phyloP scores from a whole-genome alignment of 2,113 vertebrate genomes.

The Petroica traversi region DNA sequence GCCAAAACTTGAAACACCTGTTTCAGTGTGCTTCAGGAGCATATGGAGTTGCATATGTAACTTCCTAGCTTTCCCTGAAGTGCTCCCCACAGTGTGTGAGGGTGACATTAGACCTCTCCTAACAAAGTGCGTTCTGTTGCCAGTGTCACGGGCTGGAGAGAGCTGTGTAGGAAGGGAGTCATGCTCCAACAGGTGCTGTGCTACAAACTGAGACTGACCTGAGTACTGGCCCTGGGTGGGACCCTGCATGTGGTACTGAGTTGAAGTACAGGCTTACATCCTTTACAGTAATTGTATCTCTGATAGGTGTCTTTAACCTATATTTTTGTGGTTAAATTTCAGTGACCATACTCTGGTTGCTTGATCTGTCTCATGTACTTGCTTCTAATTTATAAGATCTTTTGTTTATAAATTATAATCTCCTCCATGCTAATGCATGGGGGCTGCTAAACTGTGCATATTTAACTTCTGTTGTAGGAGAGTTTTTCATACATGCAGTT shows the following conservation, averaged over 20 bases:
- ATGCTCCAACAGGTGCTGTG: neutral
- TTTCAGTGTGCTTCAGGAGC: neutral
- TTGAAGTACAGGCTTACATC: neutral
- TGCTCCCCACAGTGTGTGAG: neutral
- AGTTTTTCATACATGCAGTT: neutral
- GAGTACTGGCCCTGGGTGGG: neutral
- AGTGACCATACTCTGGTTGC: neutral
- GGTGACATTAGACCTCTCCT: neutral
- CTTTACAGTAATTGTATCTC: neutral
- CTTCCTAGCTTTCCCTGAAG: neutral
- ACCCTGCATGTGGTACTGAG: neutral
- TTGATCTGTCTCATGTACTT: neutral
- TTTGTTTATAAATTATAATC: neutral
- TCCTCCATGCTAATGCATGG: accelerated
- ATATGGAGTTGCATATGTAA: neutral
- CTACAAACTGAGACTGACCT: neutral
- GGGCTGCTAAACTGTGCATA: neutral
- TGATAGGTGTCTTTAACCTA: neutral
- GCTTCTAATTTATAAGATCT: neutral
- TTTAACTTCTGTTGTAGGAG: neutral
- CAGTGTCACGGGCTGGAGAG: neutral
- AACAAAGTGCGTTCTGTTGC: neutral
- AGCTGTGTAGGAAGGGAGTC: neutral
- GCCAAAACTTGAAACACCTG: slow-evolving; percentile 12
- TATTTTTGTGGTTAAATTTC: neutral